These are phyloP conservation scores for Prosopocoilus inquinatus DNA, from an alignment of 2,888 invertebrate genomes.

Conservation along the genomic window DNA sequence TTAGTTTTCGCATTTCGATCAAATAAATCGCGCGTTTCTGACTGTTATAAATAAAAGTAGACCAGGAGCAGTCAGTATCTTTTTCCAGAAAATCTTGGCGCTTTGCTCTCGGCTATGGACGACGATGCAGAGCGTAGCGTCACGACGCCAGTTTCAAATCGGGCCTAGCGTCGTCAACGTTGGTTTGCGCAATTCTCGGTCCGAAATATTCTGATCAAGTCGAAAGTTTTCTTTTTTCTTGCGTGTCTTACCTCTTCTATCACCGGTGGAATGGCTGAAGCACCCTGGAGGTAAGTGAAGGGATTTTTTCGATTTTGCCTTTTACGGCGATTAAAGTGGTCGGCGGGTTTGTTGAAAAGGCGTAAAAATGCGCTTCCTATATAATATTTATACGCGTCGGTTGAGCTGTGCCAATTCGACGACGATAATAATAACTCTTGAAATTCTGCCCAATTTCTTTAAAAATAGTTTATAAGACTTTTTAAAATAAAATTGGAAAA, in stretches of 20 bases:
- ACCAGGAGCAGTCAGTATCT: not conserved
- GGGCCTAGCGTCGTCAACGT: constrained; percentile 28
- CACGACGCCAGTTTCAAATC: constrained; percentile 28
- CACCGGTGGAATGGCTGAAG: constrained; percentile 1
- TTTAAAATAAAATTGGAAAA: not conserved
- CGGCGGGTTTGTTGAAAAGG: constrained; percentile 1
- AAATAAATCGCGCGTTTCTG: no score
- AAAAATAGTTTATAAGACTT: constrained; percentile 11
- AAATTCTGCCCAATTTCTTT: constrained; percentile 17
- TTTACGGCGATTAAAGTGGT: not conserved
- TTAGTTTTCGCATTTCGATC: no score
- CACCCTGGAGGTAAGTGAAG: constrained; percentile 9
- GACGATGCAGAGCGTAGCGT: constrained; percentile 14
- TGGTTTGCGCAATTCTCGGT: constrained; percentile 17
- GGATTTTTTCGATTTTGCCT: not conserved
- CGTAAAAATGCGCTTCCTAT: not conserved
- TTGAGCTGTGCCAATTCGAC: constrained; percentile 16
- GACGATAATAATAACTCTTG: constrained; percentile 20
- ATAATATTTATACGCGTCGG: not conserved
- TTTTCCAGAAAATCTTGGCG: constrained; percentile 13
- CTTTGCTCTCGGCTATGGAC: constrained; percentile 8
- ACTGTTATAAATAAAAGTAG: constrained; percentile 1
- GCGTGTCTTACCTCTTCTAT: not conserved
- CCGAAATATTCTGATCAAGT: not conserved
- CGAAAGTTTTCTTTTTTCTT: not conserved